These are phyloP conservation scores for Petrocephalus schoutedeni DNA, from an alignment of 2,797 vertebrate species.

Conservation along the genomic window DNA sequence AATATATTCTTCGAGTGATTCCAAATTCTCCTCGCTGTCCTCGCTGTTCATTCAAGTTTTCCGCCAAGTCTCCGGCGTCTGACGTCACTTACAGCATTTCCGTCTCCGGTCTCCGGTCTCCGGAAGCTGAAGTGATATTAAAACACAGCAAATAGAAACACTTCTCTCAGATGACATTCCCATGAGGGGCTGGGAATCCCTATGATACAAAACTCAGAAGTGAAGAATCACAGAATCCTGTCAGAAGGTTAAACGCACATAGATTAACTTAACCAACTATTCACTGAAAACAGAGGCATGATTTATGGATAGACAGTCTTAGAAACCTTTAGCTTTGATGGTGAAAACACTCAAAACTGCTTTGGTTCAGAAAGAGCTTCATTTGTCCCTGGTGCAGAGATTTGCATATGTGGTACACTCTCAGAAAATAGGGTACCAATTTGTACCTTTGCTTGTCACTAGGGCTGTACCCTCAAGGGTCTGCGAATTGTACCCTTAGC, in stretches of 20 bases:
- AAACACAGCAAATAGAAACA: neutral
- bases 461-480: too few species aligned
- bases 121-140: neutral
- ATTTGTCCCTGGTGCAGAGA: neutral
- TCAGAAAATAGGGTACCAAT: too few species aligned
- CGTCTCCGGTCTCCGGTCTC: too few species aligned
- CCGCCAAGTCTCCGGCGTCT: too few species aligned
- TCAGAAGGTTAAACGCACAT: neutral
- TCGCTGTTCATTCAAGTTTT: too few species aligned
- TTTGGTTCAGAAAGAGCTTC: neutral
- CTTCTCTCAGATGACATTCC: neutral
- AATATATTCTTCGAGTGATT: too few species aligned
- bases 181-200: neutral
- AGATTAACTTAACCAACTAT: neutral
- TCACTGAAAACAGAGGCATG: neutral
- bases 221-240: neutral
- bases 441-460: too few species aligned
- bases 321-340: neutral
- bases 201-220: neutral
- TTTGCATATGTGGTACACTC: neutral
- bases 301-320: neutral
- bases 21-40: too few species aligned
- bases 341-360: neutral
- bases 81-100: too few species aligned
- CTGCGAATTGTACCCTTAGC: too few species aligned